Conservation (phyloP, 2,797 vertebrate species). For the Silurus aristotelis region DNA sequence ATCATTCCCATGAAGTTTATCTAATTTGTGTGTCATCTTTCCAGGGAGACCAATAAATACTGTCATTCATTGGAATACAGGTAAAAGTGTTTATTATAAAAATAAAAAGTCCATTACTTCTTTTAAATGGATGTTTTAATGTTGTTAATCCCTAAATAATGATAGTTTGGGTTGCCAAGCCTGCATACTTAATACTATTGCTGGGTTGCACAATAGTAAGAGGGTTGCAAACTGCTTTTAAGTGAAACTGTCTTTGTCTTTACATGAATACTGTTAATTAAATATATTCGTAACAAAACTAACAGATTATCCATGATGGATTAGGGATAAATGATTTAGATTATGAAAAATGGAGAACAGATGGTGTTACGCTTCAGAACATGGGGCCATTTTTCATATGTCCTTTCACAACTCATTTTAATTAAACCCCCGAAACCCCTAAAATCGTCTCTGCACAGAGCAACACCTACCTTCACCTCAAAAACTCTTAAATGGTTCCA, state of each 20-base stretch:
- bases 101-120: background rate
- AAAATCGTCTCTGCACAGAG: slow-evolving; percentile 19
- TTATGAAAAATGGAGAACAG: slow-evolving; percentile 30
- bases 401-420: background rate
- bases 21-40: background rate
- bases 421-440: background rate
- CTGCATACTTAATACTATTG: background rate
- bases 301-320: background rate
- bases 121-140: background rate
- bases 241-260: background rate
- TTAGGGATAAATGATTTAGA: background rate
- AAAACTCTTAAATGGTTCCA: background rate
- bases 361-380: slow-evolving; percentile 25
- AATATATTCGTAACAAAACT: background rate
- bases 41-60: background rate
- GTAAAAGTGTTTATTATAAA: background rate
- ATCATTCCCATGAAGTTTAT: background rate
- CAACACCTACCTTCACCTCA: background rate
- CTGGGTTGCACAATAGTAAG: background rate
- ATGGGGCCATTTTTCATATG: background rate
- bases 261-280: background rate
- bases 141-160: background rate
- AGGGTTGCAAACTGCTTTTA: background rate
- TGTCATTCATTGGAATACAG: background rate
- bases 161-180: background rate